Evolutionary conservation across 2,113 vertebrate genomes (phyloP).

Genomic region (Calidris pygmaea): DNA sequence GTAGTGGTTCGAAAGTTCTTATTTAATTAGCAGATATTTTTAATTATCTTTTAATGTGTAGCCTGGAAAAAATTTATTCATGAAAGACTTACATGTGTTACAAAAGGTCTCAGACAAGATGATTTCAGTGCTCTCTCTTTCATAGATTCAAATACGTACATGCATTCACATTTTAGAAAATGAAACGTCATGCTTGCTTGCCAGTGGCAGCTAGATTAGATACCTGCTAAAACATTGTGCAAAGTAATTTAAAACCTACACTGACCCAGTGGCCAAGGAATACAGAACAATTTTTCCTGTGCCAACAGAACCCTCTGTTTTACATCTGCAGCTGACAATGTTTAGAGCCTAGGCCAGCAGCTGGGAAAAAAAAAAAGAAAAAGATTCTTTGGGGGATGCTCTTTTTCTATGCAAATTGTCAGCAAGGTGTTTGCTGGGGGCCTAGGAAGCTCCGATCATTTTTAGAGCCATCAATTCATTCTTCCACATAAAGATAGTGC

Average conservation of each 20-base stretch:
- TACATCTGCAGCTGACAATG: not conserved
- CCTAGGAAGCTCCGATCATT: not conserved
- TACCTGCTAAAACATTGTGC: not conserved
- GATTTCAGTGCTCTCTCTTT: not conserved
- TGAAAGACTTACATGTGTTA: not conserved
- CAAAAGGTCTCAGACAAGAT: not conserved
- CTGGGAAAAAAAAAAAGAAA: not conserved
- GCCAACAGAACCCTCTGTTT: not conserved
- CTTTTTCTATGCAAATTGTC: not conserved
- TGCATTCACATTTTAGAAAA: not conserved
- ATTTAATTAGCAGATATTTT: too few relatives aligned
- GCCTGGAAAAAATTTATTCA: too few relatives aligned
- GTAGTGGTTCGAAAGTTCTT: too few relatives aligned
- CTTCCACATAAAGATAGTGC: not conserved
- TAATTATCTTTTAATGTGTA: too few relatives aligned
- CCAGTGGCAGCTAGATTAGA: not conserved
- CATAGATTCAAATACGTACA: not conserved
- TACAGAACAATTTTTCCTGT: not conserved
- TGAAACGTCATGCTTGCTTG: not conserved
- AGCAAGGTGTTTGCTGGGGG: not conserved
- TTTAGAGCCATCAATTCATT: not conserved
- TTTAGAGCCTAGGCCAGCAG: not conserved
- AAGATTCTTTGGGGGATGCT: rapidly evolving
- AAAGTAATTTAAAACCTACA: not conserved
- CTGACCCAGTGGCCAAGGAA: not conserved